Evolutionary conservation across 2,888 invertebrate genomes (phyloP), one percentile per base, ranked within the genome.

Genomic region (Thera britannica): DNA sequence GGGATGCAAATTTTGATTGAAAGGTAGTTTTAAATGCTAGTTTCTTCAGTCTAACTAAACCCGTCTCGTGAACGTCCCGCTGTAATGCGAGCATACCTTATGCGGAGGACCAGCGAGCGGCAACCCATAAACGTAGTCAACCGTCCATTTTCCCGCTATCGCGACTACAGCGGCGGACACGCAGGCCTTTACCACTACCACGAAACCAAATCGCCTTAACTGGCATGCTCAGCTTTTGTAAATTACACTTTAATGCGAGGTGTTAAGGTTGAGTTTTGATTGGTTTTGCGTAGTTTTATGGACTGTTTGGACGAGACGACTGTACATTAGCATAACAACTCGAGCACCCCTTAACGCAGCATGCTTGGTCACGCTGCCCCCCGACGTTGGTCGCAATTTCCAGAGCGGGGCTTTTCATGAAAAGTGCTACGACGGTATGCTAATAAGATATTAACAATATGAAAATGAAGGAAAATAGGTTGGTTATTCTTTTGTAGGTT

Each of bases 291-390:
- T 60, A 60, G 68, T 70, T 72, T 72, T 72, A 64, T 68, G 67
- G 67, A 68, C 75, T 79, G 77, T 72, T 78, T 66, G 58, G 72
- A 35, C 35, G 34, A 23, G 71, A 67, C 73, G 74, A 69, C 72
- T 75, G 79, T 82, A 75, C 88, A 92, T 93, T 93, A 92, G 89
- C 92, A 93, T 93, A 93, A 93, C 90, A 87, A 92, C 85, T 85
- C 88, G 87, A 81, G 86, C 87, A 87, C 93, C 90, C 90, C 92
- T 93, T 92, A 93, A 93, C 90, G 93, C 91, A 89, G 88, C 88
- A 93, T 90, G 93, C 93, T 90, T 92, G 93, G 92, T 90, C 92
- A 92, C 88, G 92, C 89, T 91, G 93, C 89, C 88, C 92, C 83
- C 88, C 82, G 85, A 89, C 85, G 89, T 81, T 88, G 85, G 87